phyloP scores from a whole-genome alignment of 1,140 invertebrate genomes.

The Camponotus pennsylvanicus region DNA sequence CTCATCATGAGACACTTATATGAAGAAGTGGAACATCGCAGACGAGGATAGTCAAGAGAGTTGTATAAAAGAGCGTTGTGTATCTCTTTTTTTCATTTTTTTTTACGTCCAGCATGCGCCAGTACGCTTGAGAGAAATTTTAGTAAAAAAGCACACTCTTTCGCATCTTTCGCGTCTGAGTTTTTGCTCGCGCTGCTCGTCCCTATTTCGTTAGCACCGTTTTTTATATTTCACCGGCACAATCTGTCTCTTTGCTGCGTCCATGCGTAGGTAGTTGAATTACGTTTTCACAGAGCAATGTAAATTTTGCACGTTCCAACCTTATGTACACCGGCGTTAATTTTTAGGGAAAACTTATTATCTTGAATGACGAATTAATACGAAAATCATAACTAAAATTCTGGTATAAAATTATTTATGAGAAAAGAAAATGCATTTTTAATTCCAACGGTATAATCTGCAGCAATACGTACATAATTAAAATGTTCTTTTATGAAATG shows the following conservation, averaged over 20 bases:
- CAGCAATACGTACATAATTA: neutral
- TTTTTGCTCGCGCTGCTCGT: constrained; percentile 18
- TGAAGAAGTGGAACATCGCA: constrained; percentile 40
- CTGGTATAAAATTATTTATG: neutral
- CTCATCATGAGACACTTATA: constrained; percentile 48
- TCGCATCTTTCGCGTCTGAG: constrained; percentile 51
- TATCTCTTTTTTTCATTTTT: constrained; percentile 13
- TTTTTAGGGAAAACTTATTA: constrained; percentile 28
- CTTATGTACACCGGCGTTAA: neutral
- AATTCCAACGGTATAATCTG: neutral
- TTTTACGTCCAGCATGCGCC: neutral
- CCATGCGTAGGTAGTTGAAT: constrained; percentile 54
- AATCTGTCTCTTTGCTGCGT: constrained; percentile 43
- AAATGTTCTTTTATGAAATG: neutral
- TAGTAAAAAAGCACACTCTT: constrained; percentile 22
- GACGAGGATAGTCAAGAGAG: constrained; percentile 11
- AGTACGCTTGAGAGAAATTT: constrained; percentile 41
- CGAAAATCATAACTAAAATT: neutral
- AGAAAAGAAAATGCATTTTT: neutral
- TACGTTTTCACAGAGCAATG: constrained; percentile 26
- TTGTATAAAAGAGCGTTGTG: neutral
- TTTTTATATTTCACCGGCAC: constrained; percentile 41
- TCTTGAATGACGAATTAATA: constrained; percentile 30
- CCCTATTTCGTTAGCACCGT: constrained; percentile 51
- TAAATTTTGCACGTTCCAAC: constrained; percentile 13